Evolutionary conservation across 2,888 invertebrate species (phyloP).

Genomic region (Poecilobothrus nobilitatus): DNA sequence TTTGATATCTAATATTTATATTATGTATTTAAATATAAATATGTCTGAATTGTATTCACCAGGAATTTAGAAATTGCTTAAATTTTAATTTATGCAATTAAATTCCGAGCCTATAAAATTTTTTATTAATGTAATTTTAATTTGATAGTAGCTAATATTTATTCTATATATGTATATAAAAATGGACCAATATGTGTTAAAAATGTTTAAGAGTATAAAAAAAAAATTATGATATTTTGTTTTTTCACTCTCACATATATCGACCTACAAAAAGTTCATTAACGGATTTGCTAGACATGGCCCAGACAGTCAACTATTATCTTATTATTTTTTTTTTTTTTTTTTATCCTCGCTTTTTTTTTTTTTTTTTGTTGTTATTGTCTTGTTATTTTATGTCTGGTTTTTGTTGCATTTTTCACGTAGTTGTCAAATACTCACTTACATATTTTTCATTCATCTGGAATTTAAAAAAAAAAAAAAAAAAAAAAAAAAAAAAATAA

Average conservation of each 20-base stretch:
- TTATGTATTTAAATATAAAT: no score
- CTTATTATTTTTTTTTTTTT: slow-evolving; percentile 17
- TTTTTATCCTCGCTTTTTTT: background rate
- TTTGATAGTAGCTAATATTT: no score
- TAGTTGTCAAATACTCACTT: background rate
- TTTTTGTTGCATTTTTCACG: background rate
- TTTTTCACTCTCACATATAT: slow-evolving; percentile 28
- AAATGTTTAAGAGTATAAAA: background rate
- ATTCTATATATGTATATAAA: background rate
- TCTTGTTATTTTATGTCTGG: background rate
- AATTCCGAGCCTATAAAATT: no score
- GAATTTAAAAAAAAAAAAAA: background rate
- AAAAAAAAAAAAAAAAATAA: background rate
- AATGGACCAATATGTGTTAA: background rate
- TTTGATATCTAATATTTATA: no score
- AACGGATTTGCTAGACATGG: slow-evolving; percentile 43
- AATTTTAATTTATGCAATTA: no score
- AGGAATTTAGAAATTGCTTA: no score
- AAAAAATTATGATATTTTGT: background rate
- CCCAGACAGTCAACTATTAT: slow-evolving; percentile 42
- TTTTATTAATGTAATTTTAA: no score
- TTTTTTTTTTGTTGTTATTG: background rate
- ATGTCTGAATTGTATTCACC: no score
- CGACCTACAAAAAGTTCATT: slow-evolving; percentile 46
- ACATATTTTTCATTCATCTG: slow-evolving; percentile 1